phyloP scores from a whole-genome alignment of 2,797 vertebrate species.

The Acrossocheilus wenchowensis region DNA sequence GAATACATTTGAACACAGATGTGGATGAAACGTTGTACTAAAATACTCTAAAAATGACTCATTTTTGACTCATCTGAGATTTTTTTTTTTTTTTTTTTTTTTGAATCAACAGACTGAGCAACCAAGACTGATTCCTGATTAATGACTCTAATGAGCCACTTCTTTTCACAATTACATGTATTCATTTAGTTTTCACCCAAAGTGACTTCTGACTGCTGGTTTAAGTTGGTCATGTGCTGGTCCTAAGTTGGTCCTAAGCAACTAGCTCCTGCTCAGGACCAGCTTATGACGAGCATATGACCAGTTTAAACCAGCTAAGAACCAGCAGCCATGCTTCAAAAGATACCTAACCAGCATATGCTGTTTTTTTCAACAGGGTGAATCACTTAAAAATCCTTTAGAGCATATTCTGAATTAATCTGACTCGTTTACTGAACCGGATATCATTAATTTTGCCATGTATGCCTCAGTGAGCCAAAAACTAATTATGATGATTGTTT shows the following conservation, averaged over 20 bases:
- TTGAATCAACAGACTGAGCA: background rate
- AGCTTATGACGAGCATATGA: too few species aligned
- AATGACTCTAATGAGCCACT: background rate
- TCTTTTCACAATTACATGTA: background rate
- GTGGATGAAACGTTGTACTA: background rate
- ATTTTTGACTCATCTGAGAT: background rate
- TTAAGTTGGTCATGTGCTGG: too few species aligned
- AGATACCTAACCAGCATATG: too few species aligned
- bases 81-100: background rate
- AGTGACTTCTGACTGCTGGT: background rate
- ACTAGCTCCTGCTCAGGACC: too few species aligned
- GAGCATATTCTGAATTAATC: background rate
- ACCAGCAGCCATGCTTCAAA: too few species aligned
- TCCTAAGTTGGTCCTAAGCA: too few species aligned
- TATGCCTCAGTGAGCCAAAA: background rate
- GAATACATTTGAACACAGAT: conserved; percentile 1
- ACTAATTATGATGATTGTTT: background rate
- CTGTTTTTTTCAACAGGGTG: background rate
- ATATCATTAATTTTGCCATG: background rate
- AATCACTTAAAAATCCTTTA: background rate
- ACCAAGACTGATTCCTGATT: background rate
- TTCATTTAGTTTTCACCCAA: background rate
- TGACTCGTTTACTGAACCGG: background rate
- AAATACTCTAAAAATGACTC: background rate
- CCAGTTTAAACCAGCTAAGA: too few species aligned